Base-by-base conservation (phyloP, 1,140 invertebrate species). In the Eriocheir sinensis region DNA sequence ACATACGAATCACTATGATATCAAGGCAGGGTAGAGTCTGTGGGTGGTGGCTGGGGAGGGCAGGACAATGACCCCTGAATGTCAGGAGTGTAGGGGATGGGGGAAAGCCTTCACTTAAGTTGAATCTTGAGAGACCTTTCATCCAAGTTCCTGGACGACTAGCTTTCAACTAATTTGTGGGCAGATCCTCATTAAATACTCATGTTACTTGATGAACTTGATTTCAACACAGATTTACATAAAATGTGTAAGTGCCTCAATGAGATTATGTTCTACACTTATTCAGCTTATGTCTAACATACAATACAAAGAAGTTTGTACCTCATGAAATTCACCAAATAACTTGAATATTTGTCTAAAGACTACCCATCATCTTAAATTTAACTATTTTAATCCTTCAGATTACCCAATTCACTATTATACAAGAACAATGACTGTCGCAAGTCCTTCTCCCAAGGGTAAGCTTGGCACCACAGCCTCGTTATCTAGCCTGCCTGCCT, bases 1-100 rank as follows among this genome's bases (percentile, higher is more conserved):
- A 94, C 94, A 94, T 94, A 94, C 94, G 90, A 94, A 94, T 94
- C 94, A 94, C 94, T 94, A 94, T 91, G 94, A 94, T 93, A 89
- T 94, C 89, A 94, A 94, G 94, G 94, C 94, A 94, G 94, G 94
- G 94, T 94, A 94, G 90, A 94, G 89, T 91, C 91, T 91, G 89
- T 91, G 90, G 94, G 94, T 91, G 89, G 94, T 94, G 89, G 89
- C 89, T 79, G 79, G 91, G 80, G 72, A 92, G 53, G 94, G 85
- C 32, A 94, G 93, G 93, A 89, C 41, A 89, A 90, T 94, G 72
- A 80, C 94, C 88, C 94, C 94, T 94, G 94, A 94, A 94, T 94
- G 90, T 94, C 94, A 94, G 94, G 94, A 94, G 83, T 86, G n/a
- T 91, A 60, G 40, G 40, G 83, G 36, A 40, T 36, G 36, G 48